These are phyloP conservation scores for Cheilinus undulatus DNA, from an alignment of 2,113 vertebrate genomes.

Conservation along the genomic window DNA sequence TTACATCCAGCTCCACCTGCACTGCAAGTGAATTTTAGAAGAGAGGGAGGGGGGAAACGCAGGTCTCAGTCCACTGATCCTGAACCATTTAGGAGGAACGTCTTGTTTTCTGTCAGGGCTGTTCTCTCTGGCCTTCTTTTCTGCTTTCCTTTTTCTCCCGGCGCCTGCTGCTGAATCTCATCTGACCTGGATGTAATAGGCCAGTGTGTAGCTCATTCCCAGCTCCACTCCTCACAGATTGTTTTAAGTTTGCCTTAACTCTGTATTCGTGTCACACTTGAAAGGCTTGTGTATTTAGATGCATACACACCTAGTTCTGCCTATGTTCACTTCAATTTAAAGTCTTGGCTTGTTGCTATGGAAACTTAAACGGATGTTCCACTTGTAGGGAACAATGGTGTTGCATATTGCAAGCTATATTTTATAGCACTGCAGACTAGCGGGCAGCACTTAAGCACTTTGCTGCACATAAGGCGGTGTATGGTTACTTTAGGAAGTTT, in stretches of 20 bases:
- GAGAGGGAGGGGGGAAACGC: conserved; percentile 43
- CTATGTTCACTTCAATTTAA: conserved; percentile 73
- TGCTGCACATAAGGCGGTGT: conserved; percentile 28
- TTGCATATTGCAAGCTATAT: conserved; percentile 69
- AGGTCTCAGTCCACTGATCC: conserved; percentile 80
- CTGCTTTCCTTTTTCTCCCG: conserved; percentile 53
- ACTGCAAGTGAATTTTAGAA: conserved; percentile 24
- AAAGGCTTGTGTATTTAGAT: conserved; percentile 46
- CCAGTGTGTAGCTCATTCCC: conserved; percentile 68
- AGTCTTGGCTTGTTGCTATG: conserved; percentile 82
- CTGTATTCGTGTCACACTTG: conserved; percentile 28
- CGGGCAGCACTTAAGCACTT: conserved; percentile 56
- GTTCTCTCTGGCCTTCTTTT: conserved; percentile 65
- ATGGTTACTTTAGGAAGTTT: conserved; percentile 35
- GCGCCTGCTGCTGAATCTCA: conserved; percentile 60
- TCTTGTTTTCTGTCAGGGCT: conserved; percentile 79
- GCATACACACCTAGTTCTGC: conserved; percentile 52
- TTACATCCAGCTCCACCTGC: conserved; percentile 57
- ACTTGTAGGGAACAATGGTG: conserved; percentile 69
- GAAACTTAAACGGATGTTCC: conserved; percentile 76
- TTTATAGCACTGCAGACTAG: conserved; percentile 59
- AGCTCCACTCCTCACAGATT: conserved; percentile 46
- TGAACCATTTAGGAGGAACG: conserved; percentile 76
- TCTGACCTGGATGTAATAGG: conserved; percentile 69
- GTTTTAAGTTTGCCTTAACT: conserved; percentile 60